Percentiles rank a stretch among this genome's conserved stretches.
Conservation (phyloP, 2,113 vertebrate species). For the Oncorhynchus gorbuscha region DNA sequence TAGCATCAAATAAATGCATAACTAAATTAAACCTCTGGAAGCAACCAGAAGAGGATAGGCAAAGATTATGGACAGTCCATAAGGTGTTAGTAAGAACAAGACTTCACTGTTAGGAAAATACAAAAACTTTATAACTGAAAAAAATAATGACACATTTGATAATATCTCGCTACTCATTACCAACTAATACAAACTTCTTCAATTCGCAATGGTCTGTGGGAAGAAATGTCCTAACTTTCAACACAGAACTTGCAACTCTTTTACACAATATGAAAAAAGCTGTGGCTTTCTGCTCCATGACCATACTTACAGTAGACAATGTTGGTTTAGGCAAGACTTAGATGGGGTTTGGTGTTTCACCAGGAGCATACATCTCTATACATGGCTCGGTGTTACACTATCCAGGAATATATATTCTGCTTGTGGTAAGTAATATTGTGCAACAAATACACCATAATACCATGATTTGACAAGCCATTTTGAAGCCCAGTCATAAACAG, state of each 20-base stretch:
- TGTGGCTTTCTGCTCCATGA: too few species aligned
- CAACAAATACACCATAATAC: conserved; percentile 25
- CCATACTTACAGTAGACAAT: too few species aligned
- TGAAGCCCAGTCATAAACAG: not conserved
- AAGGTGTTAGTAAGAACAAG: not conserved
- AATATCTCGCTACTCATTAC: not conserved
- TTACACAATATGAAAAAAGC: not conserved
- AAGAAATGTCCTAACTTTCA: too few species aligned
- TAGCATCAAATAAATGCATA: not conserved
- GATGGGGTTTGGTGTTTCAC: too few species aligned
- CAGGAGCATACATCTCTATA: not conserved
- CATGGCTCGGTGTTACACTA: not conserved
- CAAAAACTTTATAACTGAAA: not conserved
- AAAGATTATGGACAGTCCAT: not conserved
- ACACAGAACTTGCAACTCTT: not conserved
- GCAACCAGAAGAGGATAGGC: not conserved
- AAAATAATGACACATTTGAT: not conserved
- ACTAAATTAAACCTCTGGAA: too few species aligned
- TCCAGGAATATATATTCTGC: not conserved
- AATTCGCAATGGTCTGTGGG: too few species aligned
- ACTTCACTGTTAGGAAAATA: not conserved
- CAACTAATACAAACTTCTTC: not conserved
- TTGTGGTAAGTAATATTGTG: conserved; percentile 4
- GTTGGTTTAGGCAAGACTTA: too few species aligned
- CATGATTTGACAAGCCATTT: not conserved